These are phyloP conservation scores for Clarias magur DNA, from an alignment of 2,113 vertebrate species.

Conservation along the genomic window DNA sequence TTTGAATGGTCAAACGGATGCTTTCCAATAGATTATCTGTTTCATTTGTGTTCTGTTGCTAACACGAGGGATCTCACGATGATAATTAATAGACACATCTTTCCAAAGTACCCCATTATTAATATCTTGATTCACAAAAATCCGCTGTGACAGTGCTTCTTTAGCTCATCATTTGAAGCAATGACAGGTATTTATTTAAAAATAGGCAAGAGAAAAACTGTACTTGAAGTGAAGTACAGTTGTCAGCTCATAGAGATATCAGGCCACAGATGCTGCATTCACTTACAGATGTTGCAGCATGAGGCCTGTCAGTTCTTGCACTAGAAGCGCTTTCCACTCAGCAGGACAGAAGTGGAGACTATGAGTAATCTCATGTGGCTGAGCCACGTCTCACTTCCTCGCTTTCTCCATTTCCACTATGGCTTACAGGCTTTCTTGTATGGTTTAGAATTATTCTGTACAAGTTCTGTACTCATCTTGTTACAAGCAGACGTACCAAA, in stretches of 20 bases:
- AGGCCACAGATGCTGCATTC: conserved; percentile 33
- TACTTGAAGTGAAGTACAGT: not conserved
- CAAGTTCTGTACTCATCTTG: not conserved
- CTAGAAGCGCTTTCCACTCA: conserved; percentile 33
- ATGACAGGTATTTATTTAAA: not conserved
- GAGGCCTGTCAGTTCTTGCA: conserved; percentile 37
- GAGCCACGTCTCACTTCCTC: conserved; percentile 8
- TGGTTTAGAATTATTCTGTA: not conserved
- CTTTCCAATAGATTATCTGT: conserved; percentile 71
- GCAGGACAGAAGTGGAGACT: not conserved
- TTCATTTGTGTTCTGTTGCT: conserved; percentile 67
- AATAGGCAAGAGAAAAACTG: not conserved
- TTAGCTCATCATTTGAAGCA: not conserved
- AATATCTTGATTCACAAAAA: conserved; percentile 64
- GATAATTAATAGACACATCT: conserved; percentile 68
- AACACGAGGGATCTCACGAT: conserved; percentile 64
- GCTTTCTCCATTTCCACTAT: conserved; percentile 5
- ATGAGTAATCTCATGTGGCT: conserved; percentile 22
- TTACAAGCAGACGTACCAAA: not conserved
- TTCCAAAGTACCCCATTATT: conserved; percentile 63
- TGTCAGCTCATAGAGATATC: conserved; percentile 25
- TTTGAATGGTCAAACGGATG: conserved; percentile 66
- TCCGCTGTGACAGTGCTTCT: not conserved
- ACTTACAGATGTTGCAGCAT: conserved; percentile 42
- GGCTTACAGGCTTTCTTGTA: not conserved